Percentiles rank a stretch among this genome's conserved stretches.
These are phyloP conservation scores for Dascyllus trimaculatus DNA, from an alignment of 2,113 vertebrate species.

Conservation along the genomic window DNA sequence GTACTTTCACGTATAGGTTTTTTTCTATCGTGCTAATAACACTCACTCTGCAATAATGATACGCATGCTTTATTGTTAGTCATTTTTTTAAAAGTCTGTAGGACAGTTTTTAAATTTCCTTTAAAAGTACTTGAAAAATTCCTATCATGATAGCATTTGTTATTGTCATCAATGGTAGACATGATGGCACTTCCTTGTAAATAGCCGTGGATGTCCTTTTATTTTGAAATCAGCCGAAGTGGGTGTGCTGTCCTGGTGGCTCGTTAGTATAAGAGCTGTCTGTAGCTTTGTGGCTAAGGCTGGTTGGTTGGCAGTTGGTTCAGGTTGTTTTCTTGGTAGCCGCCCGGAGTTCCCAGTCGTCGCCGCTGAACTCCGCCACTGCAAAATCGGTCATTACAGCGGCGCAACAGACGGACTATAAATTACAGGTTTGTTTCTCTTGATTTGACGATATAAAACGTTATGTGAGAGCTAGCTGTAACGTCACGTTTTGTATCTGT, in stretches of 20 bases:
- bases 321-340: conserved; percentile 81
- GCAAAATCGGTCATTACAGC: conserved; percentile 67
- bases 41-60: no score
- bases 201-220: conserved; percentile 9
- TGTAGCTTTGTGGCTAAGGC: conserved; percentile 59
- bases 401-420: conserved; percentile 61
- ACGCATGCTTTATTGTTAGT: no score
- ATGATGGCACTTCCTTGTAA: not conserved
- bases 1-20: no score
- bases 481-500: conserved; percentile 68
- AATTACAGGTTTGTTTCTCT: conserved; percentile 76
- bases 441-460: not conserved
- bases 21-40: no score
- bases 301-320: conserved; percentile 42
- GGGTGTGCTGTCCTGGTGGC: conserved; percentile 44
- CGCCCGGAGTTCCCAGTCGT: conserved; percentile 71
- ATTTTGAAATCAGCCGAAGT: conserved; percentile 74
- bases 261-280: conserved; percentile 42
- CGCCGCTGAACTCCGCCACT: conserved; percentile 68
- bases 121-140: no score
- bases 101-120: no score
- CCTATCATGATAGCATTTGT: no score
- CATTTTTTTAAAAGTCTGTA: no score
- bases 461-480: conserved; percentile 18
- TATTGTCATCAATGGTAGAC: no score